These are phyloP conservation scores for Nomada lathburiana DNA, from an alignment of 2,888 invertebrate species.

Conservation along the genomic window DNA sequence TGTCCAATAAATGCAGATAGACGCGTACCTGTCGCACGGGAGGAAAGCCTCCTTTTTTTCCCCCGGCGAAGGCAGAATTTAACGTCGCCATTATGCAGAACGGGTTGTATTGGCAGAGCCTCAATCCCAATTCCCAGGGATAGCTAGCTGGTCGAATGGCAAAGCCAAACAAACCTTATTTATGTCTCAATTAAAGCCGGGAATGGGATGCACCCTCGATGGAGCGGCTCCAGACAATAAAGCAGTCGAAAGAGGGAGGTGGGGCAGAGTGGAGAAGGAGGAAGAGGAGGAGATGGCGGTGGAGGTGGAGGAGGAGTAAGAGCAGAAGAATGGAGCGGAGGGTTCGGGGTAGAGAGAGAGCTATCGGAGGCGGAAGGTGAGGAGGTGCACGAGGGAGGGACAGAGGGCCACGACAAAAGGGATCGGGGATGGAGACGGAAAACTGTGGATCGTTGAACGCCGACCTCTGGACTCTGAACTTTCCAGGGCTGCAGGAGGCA, in stretches of 20 bases:
- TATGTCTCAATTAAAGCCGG: constrained; percentile 84
- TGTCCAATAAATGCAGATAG: constrained; percentile 61
- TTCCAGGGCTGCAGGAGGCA: constrained; percentile 56
- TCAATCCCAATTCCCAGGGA: constrained; percentile 83
- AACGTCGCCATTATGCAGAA: constrained; percentile 83
- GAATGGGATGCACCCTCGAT: constrained; percentile 85
- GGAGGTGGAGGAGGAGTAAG: constrained; percentile 39
- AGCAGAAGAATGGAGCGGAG: constrained; percentile 51
- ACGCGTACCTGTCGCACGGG: constrained; percentile 50
- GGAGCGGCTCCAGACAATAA: constrained; percentile 84
- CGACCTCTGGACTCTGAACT: constrained; percentile 83
- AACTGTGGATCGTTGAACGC: constrained; percentile 83
- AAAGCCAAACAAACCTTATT: constrained; percentile 85
- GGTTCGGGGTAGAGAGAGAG: constrained; percentile 33
- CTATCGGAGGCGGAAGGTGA: constrained; percentile 30
- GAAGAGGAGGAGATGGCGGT: constrained; percentile 46
- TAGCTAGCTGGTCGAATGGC: constrained; percentile 81
- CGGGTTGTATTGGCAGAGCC: constrained; percentile 83
- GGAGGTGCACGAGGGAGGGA: constrained; percentile 51
- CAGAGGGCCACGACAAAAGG: constrained; percentile 71
- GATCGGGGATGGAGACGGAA: constrained; percentile 80
- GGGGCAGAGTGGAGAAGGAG: constrained; percentile 40
- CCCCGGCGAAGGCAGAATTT: constrained; percentile 76
- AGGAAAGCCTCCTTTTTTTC: constrained; percentile 58
- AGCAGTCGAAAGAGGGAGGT: constrained; percentile 79